Evolutionary conservation across 2,888 invertebrate species (phyloP).

Genomic region (Orthosia gothica): DNA sequence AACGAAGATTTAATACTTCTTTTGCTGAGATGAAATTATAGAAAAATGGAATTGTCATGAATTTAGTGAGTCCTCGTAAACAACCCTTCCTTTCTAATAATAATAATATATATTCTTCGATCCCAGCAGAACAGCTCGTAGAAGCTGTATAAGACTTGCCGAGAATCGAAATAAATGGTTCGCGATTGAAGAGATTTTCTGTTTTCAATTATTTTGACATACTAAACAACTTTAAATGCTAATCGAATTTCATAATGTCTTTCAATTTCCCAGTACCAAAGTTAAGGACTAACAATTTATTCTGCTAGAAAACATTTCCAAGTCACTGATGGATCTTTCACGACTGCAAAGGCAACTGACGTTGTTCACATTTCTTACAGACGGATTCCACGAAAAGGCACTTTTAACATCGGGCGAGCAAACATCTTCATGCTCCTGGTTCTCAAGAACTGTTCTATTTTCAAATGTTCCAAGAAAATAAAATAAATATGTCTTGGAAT

Average conservation of each 20-base stretch:
- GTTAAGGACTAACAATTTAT: background rate
- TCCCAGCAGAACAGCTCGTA: no score
- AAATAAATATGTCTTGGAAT: constrained; percentile 15
- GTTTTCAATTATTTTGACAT: background rate
- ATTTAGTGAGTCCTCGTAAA: no score
- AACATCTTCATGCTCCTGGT: background rate
- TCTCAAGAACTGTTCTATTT: constrained; percentile 17
- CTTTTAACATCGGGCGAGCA: background rate
- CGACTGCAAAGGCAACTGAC: background rate
- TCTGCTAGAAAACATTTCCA: background rate
- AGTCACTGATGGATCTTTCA: background rate
- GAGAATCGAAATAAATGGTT: background rate
- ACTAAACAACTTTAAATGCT: background rate
- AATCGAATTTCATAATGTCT: background rate
- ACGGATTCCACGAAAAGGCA: background rate
- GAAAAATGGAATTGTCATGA: no score
- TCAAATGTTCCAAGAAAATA: constrained; percentile 13
- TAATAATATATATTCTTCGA: no score
- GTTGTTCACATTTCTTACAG: background rate
- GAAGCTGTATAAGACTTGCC: background rate
- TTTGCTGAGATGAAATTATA: no score
- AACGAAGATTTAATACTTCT: no score
- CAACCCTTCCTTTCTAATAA: no score
- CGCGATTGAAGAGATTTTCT: background rate
- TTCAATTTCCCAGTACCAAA: background rate